Evolutionary conservation across 2,888 invertebrate species (phyloP).

Genomic region (Drosophila tripunctata): DNA sequence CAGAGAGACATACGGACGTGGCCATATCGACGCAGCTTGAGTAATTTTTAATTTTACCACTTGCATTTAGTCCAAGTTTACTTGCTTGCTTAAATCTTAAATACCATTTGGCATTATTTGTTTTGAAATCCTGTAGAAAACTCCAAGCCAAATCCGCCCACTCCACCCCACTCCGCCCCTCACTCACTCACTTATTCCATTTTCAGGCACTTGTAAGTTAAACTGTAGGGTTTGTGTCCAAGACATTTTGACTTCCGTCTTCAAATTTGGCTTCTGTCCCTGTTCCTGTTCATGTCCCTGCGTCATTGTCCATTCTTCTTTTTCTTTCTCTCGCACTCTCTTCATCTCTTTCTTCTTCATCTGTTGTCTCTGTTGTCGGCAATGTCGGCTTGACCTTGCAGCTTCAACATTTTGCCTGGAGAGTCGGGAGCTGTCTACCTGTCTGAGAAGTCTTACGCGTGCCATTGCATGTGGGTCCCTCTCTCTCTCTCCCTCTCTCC

Average conservation of each 20-base stretch:
- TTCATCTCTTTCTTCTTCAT: no score
- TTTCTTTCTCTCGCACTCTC: background rate
- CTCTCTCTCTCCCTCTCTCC: background rate
- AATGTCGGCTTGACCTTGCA: conserved; percentile 64
- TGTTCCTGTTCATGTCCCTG: no score
- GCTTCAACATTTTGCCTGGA: conserved; percentile 24
- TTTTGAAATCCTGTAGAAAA: no score
- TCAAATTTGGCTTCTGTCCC: conserved; percentile 3
- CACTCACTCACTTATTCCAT: background rate
- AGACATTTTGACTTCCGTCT: conserved; percentile 74
- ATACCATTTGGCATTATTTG: no score
- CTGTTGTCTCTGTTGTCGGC: background rate
- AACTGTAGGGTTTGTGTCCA: conserved; percentile 56
- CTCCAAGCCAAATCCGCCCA: no score
- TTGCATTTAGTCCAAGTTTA: no score
- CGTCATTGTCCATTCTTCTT: background rate
- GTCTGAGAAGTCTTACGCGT: conserved; percentile 64
- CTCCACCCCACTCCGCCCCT: background rate
- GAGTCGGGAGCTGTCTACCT: conserved; percentile 55
- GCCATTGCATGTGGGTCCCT: conserved; percentile 29
- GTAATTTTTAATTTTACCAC: no score
- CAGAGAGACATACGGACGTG: no score
- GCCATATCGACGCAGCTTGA: no score
- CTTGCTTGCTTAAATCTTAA: no score
- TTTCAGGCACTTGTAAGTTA: background rate